phyloP scores from a whole-genome alignment of 2,113 vertebrate genomes.

The Empidonax traillii region DNA sequence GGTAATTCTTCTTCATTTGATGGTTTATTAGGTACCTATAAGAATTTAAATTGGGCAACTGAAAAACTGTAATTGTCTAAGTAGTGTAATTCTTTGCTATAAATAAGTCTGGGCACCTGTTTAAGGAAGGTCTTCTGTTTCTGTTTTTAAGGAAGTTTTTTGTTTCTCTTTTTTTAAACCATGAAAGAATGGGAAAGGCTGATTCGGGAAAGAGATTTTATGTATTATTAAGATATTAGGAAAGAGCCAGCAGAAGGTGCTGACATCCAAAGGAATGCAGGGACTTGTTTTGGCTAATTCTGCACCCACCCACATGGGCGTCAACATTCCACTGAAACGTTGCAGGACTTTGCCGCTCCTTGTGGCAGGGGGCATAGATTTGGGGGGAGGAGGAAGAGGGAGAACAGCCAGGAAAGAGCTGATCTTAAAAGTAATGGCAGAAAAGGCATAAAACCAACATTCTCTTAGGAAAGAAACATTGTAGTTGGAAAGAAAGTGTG shows the following conservation, averaged over 20 bases:
- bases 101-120: slow-evolving; percentile 36
- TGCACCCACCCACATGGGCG: neutral
- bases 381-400: neutral
- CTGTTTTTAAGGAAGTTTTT: slow-evolving; percentile 1
- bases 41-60: slow-evolving; percentile 59
- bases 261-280: slow-evolving; percentile 34
- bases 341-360: slow-evolving; percentile 10
- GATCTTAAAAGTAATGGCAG: neutral
- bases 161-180: neutral
- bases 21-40: slow-evolving; percentile 58
- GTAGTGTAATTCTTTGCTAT: slow-evolving; percentile 41
- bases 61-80: slow-evolving; percentile 66
- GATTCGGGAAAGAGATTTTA: neutral
- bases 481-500: neutral
- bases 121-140: slow-evolving; percentile 9
- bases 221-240: slow-evolving; percentile 8
- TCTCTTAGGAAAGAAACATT: neutral
- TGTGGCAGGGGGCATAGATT: neutral
- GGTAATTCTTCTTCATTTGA: slow-evolving; percentile 60
- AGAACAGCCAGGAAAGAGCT: neutral
- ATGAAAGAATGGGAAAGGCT: neutral
- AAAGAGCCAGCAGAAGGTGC: neutral
- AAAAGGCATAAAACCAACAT: neutral
- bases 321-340: slow-evolving; percentile 23
- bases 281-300: slow-evolving; percentile 61